Percentiles rank a stretch among this genome's conserved stretches.
Conservation (phyloP, 2,113 vertebrate species). For the Brachyistius frenatus region DNA sequence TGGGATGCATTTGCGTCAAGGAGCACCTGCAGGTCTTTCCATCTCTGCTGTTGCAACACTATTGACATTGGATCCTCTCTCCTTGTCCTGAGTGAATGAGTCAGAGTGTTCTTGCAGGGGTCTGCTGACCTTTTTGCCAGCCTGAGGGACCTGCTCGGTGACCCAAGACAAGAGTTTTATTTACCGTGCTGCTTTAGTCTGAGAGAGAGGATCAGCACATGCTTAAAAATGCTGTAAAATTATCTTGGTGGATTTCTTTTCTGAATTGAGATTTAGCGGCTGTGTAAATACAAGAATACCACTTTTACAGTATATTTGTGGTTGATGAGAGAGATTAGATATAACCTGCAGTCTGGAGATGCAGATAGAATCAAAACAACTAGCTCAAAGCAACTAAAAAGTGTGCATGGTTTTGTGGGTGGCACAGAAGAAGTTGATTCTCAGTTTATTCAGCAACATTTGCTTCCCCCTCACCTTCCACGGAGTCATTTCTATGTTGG, state of each 20-base stretch:
- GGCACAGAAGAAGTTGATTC: not conserved
- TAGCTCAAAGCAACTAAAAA: not conserved
- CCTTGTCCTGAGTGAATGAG: slow-evolving; percentile 55
- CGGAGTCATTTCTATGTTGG: not conserved
- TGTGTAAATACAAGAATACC: not conserved
- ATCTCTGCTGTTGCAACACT: slow-evolving; percentile 3
- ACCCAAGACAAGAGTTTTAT: slow-evolving; percentile 57
- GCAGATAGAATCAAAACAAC: not conserved
- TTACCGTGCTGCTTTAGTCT: slow-evolving; percentile 38
- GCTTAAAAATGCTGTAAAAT: slow-evolving; percentile 43
- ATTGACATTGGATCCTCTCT: slow-evolving; percentile 31
- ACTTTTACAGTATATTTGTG: not conserved
- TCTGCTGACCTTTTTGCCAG: slow-evolving; percentile 47
- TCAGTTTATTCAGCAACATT: not conserved
- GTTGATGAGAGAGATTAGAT: not conserved
- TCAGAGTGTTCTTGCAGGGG: slow-evolving; percentile 42
- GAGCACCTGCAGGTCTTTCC: slow-evolving; percentile 33
- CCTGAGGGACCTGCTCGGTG: slow-evolving; percentile 34
- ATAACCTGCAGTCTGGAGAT: not conserved
- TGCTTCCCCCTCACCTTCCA: not conserved
- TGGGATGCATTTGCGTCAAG: slow-evolving; percentile 45
- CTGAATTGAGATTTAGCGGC: not conserved
- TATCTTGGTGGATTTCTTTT: slow-evolving; percentile 9
- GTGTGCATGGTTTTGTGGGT: not conserved
- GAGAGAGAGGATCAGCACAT: slow-evolving; percentile 15